Percentiles rank a stretch among this genome's conserved stretches.
Conservation (phyloP, 1,140 invertebrate genomes). For the Coenobita brevimanus region DNA sequence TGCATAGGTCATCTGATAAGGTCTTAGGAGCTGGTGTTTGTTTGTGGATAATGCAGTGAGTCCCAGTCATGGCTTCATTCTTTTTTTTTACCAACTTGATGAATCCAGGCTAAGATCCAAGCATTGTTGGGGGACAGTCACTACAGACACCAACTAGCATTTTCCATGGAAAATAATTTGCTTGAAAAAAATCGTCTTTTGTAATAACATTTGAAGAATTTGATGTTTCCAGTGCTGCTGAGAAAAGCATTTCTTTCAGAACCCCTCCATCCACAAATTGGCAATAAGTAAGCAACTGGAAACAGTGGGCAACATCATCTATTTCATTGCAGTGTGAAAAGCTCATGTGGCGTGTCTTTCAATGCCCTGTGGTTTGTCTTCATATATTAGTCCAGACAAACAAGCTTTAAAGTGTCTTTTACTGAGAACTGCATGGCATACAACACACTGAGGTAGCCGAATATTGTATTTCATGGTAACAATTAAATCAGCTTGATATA, state of each 20-base stretch:
- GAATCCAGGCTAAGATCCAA: constrained; percentile 50
- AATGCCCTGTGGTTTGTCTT: constrained; percentile 11
- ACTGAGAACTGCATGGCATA: constrained; percentile 43
- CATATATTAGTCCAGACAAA: constrained; percentile 4
- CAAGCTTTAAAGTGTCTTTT: background rate
- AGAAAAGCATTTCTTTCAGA: constrained; percentile 26
- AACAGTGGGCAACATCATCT: too few relatives aligned
- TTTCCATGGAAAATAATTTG: background rate
- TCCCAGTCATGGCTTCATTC: constrained; percentile 41
- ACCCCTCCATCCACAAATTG: constrained; percentile 24
- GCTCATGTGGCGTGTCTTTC: constrained; percentile 23
- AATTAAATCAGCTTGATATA: constrained; percentile 4
- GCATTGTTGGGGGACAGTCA: constrained; percentile 20
- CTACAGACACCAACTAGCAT: constrained; percentile 10
- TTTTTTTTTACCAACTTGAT: constrained; percentile 50
- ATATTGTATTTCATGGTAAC: constrained; percentile 31
- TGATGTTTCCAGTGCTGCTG: constrained; percentile 29
- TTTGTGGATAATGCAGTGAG: constrained; percentile 54
- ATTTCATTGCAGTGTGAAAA: constrained; percentile 18
- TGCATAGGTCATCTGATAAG: constrained; percentile 7
- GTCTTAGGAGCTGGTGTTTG: constrained; percentile 46
- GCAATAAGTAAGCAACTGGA: background rate
- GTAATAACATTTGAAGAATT: background rate
- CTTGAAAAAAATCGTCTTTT: background rate
- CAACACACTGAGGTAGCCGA: constrained; percentile 43